Evolutionary conservation across 2,888 invertebrate genomes (phyloP).

Genomic region (Mesoligia furuncula): DNA sequence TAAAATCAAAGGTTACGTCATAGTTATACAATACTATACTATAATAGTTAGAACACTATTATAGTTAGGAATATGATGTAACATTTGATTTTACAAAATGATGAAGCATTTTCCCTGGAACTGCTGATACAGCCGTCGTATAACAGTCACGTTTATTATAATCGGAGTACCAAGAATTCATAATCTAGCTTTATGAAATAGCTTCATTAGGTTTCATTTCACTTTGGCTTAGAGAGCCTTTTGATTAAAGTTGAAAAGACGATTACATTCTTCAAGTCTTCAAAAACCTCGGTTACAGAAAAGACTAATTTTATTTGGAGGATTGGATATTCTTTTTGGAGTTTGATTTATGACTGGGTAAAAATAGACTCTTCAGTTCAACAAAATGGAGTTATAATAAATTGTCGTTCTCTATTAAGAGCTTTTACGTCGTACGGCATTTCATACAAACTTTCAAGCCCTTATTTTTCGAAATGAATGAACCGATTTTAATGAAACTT

Average conservation of each 20-base stretch:
- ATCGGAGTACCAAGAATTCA: conserved; percentile 20
- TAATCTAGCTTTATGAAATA: conserved; percentile 15
- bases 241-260: conserved; percentile 23
- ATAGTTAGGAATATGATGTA: too few relatives aligned
- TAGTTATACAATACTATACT: too few relatives aligned
- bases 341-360: conserved; percentile 12
- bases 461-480: too few relatives aligned
- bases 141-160: conserved; percentile 14
- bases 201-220: conserved; percentile 24
- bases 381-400: neutral
- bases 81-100: neutral
- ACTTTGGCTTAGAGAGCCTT: conserved; percentile 12
- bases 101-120: neutral
- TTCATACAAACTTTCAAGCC: too few relatives aligned
- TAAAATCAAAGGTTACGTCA: conserved; percentile 4
- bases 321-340: too few relatives aligned
- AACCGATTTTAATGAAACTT: too few relatives aligned
- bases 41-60: too few relatives aligned
- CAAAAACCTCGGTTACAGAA: neutral
- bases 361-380: conserved; percentile 5
- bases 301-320: conserved; percentile 13
- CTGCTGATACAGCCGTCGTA: neutral
- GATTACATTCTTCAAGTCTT: neutral
- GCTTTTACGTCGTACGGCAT: too few relatives aligned
- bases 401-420: neutral